Evolutionary conservation across 1,140 invertebrate genomes (phyloP), one percentile per base, ranked within the genome.

Genomic region (Ceratosolen fusciceps): DNA sequence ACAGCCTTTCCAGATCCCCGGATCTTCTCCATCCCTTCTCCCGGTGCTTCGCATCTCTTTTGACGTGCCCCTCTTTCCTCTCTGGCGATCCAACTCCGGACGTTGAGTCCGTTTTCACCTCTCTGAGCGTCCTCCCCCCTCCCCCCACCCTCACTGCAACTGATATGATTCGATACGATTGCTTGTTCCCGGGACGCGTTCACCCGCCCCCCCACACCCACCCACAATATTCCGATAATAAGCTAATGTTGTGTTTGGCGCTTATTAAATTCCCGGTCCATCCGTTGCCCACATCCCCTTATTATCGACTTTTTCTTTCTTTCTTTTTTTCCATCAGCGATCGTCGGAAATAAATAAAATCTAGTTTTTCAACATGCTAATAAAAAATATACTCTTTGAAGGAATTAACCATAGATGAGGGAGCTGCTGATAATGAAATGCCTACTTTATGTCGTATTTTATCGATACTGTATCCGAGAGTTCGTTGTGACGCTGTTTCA

Each of bases 1-100:
- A 37, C 47, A 68, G 24, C 62, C 76, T 60, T 47, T 31, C 76
- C 52, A 37, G 39, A 37, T 68, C 39, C 70, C 14, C 43, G 37
- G 39, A 72, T 62, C 54, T 71, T 74, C 70, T 73, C 67, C 60
- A 49, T 68, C 72, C 68, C 72, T 68, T 24, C 10, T 56, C 39
- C 10, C 29, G 9, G 2, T 0, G 26, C 7, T 31, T 52, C 43
- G 24, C n/a, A 21, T 70, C 70, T 73, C 77, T 54, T 73, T 65
- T n/a, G 12, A 31, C 26, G 49, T 14, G 43, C 73, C 49, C 49
- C 49, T 39, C 37, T 47, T 34, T 34, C 56, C 65, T 58, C 1
- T 24, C 49, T 49, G 52, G 24, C 37, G 26, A 34, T 29, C 26
- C 54, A 26, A 10, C n/a, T 56, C 26, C 56, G 12, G 4, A 14